A percentile compares a stretch with the other conserved stretches of the same genome.
These are phyloP conservation scores for Lamprotornis superbus DNA, from an alignment of 2,113 vertebrate species.

Conservation along the genomic window DNA sequence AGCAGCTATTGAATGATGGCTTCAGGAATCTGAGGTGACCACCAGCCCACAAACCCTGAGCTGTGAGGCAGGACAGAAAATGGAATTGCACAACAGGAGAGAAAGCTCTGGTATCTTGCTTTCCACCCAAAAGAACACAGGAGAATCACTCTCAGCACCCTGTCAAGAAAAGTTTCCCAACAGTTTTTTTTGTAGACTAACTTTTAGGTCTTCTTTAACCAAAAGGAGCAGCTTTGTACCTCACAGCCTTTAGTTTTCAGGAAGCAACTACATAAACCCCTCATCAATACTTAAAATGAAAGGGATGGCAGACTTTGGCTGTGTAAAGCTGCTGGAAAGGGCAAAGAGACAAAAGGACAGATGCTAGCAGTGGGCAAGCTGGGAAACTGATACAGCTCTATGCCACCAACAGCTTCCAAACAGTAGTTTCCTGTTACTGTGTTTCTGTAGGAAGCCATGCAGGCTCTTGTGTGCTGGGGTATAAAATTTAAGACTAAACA, in stretches of 20 bases:
- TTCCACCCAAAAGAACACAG: neutral
- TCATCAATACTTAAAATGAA: neutral
- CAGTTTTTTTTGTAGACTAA: neutral
- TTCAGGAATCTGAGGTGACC: neutral
- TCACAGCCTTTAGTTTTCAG: neutral
- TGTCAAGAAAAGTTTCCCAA: neutral
- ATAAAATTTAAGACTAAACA: neutral
- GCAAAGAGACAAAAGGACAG: slow-evolving; percentile 14
- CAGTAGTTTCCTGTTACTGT: neutral
- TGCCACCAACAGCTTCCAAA: neutral
- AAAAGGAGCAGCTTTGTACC: neutral
- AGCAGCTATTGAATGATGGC: neutral
- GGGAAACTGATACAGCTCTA: neutral
- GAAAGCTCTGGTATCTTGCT: neutral
- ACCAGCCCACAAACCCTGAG: neutral
- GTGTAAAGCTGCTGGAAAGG: neutral
- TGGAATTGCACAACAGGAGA: neutral
- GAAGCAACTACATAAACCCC: neutral
- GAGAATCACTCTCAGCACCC: neutral
- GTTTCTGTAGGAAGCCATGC: neutral
- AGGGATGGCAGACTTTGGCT: neutral
- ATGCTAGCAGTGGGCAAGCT: neutral
- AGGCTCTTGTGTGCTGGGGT: neutral
- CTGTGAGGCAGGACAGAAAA: neutral
- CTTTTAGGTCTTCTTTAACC: neutral